Base-by-base conservation (phyloP, 2,113 vertebrate species). In the Saguinus midas region DNA sequence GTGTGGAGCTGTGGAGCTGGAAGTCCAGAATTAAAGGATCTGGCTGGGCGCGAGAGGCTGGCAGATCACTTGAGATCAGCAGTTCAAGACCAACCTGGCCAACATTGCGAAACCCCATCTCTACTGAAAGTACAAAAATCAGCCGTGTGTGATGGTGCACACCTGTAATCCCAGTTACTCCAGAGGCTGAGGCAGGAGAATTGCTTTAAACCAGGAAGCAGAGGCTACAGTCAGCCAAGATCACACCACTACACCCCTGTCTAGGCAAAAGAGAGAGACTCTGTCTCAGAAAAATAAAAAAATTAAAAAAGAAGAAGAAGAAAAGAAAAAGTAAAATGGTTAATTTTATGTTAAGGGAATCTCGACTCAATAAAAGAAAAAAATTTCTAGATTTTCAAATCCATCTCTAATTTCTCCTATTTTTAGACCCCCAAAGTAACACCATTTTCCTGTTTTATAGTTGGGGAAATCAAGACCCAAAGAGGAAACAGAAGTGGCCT, bases 21-120 rank as follows among this genome's bases (percentile, higher is more conserved):
- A 23, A 48, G 66, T 68, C 66, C 35, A 55, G 17, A 48, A 8
- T 11, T 4, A 17, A 11, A 66, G 68, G 32, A 14, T 32, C 61
- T 64, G 61, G 61, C 66, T 3, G 2, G 14, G 32, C 6, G 3
- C 2, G 0, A 32, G 29, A 35, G 14, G 32, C 32, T 17, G 32
- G 66, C 1, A 1, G 32, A 68, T 35, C 32, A 35, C 16, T 18
- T 68, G 66, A 68, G 66, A 13, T 6, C 66, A 68, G 29, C 29
- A 35, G 29, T 68, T 68, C 66, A 35, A 68, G 66, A 68, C 66
- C 66, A 68, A 18, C 66, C 16, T 68, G 66, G 32, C 29, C 66
- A 68, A 68, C 66, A 17, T 68, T 14, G 29, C 3, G 3, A 68
- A 35, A 68, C 32, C 32, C 32, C 7, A 6, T n/a, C 66, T 68